Evolutionary conservation across 2,797 vertebrate genomes (phyloP).

Genomic region (Hemitrygon akajei): DNA sequence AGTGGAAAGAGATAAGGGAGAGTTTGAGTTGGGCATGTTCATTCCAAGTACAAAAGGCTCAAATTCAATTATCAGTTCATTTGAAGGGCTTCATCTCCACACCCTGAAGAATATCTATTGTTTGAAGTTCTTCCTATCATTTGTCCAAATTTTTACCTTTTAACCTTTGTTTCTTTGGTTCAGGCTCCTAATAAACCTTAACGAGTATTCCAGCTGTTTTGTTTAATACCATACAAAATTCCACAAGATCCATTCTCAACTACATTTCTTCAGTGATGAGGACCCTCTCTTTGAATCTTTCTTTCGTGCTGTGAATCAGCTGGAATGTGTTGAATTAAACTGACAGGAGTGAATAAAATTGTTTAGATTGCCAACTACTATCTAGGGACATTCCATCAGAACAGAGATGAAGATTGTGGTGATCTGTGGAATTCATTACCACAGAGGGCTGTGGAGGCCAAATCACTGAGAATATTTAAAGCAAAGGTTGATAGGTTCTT

Average conservation of each 20-base stretch:
- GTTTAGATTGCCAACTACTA: not conserved
- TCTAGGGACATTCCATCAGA: no score
- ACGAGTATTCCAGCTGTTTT: not conserved
- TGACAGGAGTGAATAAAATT: not conserved
- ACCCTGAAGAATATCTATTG: not conserved
- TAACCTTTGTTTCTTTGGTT: not conserved
- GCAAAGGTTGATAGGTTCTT: no score
- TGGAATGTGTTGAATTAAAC: not conserved
- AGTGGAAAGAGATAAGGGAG: not conserved
- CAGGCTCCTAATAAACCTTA: not conserved
- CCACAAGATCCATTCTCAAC: not conserved
- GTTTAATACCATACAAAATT: not conserved
- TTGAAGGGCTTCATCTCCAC: not conserved
- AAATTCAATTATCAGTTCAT: not conserved
- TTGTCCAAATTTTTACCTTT: not conserved
- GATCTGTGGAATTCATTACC: no score
- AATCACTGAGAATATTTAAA: no score
- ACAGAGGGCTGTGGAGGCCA: no score
- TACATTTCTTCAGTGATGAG: not conserved
- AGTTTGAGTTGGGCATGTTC: not conserved
- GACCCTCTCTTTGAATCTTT: not conserved
- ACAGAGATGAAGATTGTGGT: no score
- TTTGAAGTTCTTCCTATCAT: not conserved
- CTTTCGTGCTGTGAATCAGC: not conserved
- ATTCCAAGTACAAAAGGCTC: not conserved